Evolutionary conservation across 2,113 vertebrate genomes (phyloP).

Genomic region (Planiliza haematocheilus): DNA sequence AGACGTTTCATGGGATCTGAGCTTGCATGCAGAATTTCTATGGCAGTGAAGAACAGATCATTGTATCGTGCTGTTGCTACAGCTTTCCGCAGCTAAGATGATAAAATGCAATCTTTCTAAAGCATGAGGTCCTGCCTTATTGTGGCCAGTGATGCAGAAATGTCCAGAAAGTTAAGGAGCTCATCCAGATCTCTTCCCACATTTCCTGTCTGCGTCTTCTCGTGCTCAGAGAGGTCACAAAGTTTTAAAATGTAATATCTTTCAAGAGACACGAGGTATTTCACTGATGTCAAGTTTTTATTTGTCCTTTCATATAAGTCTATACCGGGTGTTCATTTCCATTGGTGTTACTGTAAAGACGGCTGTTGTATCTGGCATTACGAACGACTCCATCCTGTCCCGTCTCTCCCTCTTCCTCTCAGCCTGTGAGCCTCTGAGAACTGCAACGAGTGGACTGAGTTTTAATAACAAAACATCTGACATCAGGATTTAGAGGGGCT

Average conservation of each 20-base stretch:
- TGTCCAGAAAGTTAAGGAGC: constrained; percentile 28
- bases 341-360: background rate
- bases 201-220: constrained; percentile 54
- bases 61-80: no score
- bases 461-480: constrained; percentile 83
- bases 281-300: constrained; percentile 7
- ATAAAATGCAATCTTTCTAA: no score
- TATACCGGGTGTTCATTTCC: background rate
- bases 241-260: constrained; percentile 8
- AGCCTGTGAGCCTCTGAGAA: constrained; percentile 61
- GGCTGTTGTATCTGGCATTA: constrained; percentile 45
- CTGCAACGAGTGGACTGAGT: constrained; percentile 59
- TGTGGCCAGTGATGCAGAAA: background rate
- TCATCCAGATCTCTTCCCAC: constrained; percentile 6
- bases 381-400: constrained; percentile 48
- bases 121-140: constrained; percentile 19
- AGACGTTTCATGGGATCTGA: no score
- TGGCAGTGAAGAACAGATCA: no score
- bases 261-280: constrained; percentile 16
- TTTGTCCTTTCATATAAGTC: constrained; percentile 13
- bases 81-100: no score
- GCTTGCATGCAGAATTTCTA: no score
- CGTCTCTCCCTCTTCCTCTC: constrained; percentile 29
- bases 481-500: constrained; percentile 78
- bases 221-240: background rate